phyloP scores from a whole-genome alignment of 2,113 vertebrate genomes.

The Chaetorhynchus papuensis region DNA sequence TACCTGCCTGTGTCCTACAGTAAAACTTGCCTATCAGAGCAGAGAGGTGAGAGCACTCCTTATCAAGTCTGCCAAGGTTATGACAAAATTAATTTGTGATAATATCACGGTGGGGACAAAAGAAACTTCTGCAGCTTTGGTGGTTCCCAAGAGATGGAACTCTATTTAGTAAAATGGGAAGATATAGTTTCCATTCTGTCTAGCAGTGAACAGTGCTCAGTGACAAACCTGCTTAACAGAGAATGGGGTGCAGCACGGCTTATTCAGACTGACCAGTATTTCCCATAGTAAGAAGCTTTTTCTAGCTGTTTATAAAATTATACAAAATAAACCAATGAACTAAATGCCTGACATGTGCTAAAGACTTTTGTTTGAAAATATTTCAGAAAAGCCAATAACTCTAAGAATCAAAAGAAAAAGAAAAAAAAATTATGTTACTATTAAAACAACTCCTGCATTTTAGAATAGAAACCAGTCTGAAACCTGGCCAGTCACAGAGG shows the following conservation, averaged over 20 bases:
- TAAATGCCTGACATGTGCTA: not conserved
- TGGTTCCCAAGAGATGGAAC: not conserved
- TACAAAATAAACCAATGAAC: not conserved
- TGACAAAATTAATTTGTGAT: not conserved
- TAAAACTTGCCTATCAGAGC: not conserved
- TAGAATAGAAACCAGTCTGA: not conserved
- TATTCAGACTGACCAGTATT: not conserved
- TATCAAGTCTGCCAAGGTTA: not conserved
- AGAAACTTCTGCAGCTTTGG: not conserved
- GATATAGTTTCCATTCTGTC: not conserved
- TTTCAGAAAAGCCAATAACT: not conserved
- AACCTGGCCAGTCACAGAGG: not conserved
- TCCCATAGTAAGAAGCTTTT: not conserved
- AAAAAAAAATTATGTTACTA: not conserved
- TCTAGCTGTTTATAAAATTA: not conserved
- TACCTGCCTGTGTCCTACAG: not conserved
- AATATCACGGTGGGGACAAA: not conserved
- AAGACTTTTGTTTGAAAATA: not conserved
- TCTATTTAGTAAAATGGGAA: not conserved
- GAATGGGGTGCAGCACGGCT: accelerated
- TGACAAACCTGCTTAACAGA: not conserved
- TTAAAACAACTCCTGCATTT: not conserved
- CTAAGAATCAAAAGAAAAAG: not conserved
- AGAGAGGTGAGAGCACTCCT: not conserved
- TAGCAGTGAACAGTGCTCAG: not conserved